Evolutionary conservation across 2,113 vertebrate genomes (phyloP).

Genomic region (Protobothrops mucrosquamatus): DNA sequence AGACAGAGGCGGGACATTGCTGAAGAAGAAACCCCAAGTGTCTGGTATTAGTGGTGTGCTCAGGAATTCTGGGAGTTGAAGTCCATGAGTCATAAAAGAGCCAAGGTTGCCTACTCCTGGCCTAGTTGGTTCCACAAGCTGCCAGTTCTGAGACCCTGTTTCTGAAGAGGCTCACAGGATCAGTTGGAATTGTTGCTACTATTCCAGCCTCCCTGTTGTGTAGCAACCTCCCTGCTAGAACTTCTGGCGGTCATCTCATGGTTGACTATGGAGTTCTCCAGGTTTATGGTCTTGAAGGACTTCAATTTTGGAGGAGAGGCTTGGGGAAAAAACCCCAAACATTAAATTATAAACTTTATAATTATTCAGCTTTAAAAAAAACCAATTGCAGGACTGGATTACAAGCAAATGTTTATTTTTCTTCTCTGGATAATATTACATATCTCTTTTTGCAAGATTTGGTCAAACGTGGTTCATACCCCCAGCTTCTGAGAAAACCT

Average conservation of each 20-base stretch:
- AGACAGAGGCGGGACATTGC: background rate
- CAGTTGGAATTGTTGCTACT: background rate
- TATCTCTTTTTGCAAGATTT: conserved; percentile 68
- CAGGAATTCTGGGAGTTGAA: no score
- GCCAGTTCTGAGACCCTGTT: background rate
- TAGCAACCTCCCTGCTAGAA: background rate
- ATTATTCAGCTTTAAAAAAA: conserved; percentile 56
- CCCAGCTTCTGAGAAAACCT: conserved; percentile 70
- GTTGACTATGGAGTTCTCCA: background rate
- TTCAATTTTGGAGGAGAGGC: background rate
- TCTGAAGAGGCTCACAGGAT: background rate
- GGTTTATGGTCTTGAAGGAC: background rate
- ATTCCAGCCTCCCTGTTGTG: background rate
- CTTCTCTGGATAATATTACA: conserved; percentile 64
- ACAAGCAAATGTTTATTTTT: conserved; percentile 73
- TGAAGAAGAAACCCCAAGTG: background rate
- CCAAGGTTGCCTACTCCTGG: no score
- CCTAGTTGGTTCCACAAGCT: background rate
- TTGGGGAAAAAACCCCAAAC: conserved; percentile 30
- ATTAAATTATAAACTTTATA: conserved; percentile 66
- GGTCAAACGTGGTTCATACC: conserved; percentile 65
- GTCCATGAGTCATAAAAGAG: no score
- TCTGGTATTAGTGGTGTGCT: background rate
- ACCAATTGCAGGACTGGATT: conserved; percentile 52
- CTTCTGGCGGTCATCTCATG: background rate